Conservation (phyloP, 1,140 invertebrate species). For the Scaptomyza montana region DNA sequence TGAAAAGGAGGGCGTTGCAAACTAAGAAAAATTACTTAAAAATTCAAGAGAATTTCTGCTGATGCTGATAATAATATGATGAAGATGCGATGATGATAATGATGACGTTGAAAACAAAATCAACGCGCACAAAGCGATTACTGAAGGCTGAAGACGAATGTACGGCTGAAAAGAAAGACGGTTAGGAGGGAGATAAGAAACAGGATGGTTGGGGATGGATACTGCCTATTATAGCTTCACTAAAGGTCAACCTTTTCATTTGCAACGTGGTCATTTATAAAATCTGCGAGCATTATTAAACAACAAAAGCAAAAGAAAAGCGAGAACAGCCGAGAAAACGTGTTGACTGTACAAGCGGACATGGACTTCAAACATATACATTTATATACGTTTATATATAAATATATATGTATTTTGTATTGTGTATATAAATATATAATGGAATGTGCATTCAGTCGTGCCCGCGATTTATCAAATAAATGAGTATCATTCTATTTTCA, state of each 20-base stretch:
- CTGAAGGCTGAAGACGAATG: constrained; percentile 15
- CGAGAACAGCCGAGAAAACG: constrained; percentile 3
- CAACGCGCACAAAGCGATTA: constrained; percentile 60
- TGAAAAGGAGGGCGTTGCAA: constrained; percentile 42
- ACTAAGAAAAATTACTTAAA: constrained; percentile 71
- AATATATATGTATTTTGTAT: background rate
- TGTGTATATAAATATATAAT: constrained; percentile 6
- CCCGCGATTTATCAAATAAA: constrained; percentile 81
- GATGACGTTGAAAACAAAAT: constrained; percentile 60
- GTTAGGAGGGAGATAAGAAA: background rate
- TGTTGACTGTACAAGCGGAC: constrained; percentile 29
- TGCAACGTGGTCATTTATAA: constrained; percentile 64
- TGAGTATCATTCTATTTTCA: constrained; percentile 83
- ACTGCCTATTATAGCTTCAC: constrained; percentile 50
- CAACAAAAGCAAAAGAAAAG: constrained; percentile 41
- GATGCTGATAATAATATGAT: constrained; percentile 31
- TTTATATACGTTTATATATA: constrained; percentile 4
- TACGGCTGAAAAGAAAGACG: background rate
- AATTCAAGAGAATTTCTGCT: constrained; percentile 60
- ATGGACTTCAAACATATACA: background rate
- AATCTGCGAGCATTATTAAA: constrained; percentile 51
- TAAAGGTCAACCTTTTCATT: constrained; percentile 77
- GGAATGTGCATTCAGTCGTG: constrained; percentile 41
- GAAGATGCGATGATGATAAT: constrained; percentile 24
- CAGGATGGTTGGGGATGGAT: background rate